These are phyloP conservation scores for Rhagoletis pomonella DNA, from an alignment of 1,140 invertebrate genomes.

Conservation along the genomic window DNA sequence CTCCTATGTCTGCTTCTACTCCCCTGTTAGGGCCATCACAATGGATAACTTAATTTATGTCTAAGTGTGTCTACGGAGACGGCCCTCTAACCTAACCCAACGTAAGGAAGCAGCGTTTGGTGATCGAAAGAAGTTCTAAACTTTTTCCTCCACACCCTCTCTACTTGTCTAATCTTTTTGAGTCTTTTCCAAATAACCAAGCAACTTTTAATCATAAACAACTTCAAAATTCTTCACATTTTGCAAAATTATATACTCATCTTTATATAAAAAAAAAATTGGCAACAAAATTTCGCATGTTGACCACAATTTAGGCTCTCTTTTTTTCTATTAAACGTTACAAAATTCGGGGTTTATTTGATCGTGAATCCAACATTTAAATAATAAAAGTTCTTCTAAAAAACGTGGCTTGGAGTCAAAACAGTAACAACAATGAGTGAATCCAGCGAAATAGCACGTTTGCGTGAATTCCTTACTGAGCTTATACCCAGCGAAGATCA, in stretches of 20 bases:
- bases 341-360: neutral
- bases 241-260: constrained; percentile 35
- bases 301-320: neutral
- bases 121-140: too few relatives aligned
- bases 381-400: too few relatives aligned
- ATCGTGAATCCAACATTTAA: neutral
- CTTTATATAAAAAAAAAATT: neutral
- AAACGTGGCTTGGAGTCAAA: neutral
- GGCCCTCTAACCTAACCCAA: too few relatives aligned
- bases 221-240: constrained; percentile 24
- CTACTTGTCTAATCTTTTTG: neutral
- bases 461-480: constrained; percentile 9
- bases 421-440: neutral
- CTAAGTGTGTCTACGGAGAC: too few relatives aligned
- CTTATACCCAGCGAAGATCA: constrained; percentile 35
- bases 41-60: too few relatives aligned
- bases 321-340: neutral
- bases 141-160: neutral
- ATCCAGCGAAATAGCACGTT: constrained; percentile 9
- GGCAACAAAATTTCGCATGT: neutral
- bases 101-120: too few relatives aligned
- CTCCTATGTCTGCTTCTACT: too few relatives aligned
- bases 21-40: too few relatives aligned
- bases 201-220: neutral
- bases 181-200: neutral